Evolutionary conservation across 2,113 vertebrate genomes (phyloP).

Genomic region (Petromus typicus): DNA sequence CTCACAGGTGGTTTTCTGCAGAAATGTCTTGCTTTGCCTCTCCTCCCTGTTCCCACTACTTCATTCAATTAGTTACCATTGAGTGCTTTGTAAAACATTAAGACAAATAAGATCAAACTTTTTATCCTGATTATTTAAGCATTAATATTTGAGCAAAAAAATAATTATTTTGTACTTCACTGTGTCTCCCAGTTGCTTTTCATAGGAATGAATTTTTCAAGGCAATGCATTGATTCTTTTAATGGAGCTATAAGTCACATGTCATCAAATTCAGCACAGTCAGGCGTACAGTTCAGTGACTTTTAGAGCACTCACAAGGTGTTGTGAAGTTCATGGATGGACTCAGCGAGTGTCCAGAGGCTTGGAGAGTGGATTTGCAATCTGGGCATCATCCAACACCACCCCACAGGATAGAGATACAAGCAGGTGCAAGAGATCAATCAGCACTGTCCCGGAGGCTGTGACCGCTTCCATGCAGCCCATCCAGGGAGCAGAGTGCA

Average conservation of each 20-base stretch:
- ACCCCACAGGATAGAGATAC: neutral
- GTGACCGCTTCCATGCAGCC: neutral
- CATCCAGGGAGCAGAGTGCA: neutral
- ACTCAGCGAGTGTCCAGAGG: neutral
- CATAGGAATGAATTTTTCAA: neutral
- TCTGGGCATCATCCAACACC: neutral
- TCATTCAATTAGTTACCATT: neutral
- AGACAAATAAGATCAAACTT: neutral
- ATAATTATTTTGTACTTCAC: neutral
- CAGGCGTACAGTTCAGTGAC: neutral
- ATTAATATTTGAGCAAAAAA: neutral
- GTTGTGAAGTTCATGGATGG: neutral
- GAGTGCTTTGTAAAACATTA: neutral
- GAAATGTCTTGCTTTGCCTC: neutral
- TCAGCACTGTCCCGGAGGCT: neutral
- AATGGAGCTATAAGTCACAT: neutral
- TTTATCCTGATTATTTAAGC: neutral
- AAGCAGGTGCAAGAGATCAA: neutral
- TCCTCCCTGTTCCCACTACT: neutral
- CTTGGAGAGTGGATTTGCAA: neutral
- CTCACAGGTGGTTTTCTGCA: neutral
- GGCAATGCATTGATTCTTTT: neutral
- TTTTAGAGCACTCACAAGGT: neutral
- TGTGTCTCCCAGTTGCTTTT: conserved; percentile 23
- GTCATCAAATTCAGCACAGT: neutral